Conservation (phyloP, 2,888 invertebrate species). For the Beris morrisii region DNA sequence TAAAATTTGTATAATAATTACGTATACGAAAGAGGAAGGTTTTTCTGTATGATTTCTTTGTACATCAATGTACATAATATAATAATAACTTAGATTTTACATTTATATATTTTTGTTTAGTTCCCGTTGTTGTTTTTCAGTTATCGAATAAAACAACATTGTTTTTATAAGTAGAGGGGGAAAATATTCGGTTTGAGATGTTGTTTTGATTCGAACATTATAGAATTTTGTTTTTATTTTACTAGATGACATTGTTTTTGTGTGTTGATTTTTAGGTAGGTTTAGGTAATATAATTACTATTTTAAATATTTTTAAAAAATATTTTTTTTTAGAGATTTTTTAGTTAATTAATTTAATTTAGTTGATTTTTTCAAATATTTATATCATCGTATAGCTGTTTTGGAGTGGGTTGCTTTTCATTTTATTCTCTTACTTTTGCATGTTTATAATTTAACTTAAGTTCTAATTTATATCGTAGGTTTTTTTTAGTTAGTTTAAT, state of each 20-base stretch:
- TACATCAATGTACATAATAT: constrained; percentile 1
- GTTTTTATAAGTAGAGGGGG: too few species aligned
- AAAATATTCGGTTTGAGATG: too few species aligned
- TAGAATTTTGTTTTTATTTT: background rate
- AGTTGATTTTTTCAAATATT: background rate
- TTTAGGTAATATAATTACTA: background rate
- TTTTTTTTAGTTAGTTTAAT: background rate
- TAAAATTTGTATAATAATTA: constrained; percentile 9
- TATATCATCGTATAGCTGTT: constrained; percentile 17
- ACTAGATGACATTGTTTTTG: background rate
- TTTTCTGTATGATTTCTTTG: constrained; percentile 8
- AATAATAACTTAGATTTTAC: background rate
- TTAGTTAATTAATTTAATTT: constrained; percentile 1
- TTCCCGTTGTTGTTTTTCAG: background rate
- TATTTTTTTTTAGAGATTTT: background rate
- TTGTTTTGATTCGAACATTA: constrained; percentile 1
- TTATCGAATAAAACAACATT: background rate
- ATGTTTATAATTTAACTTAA: background rate
- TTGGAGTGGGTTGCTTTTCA: background rate
- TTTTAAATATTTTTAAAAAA: constrained; percentile 4
- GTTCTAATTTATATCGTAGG: background rate
- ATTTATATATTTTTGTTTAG: background rate
- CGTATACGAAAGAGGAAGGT: constrained; percentile 33
- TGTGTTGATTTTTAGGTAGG: background rate
- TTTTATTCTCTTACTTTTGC: background rate